Percentiles rank a stretch among this genome's conserved stretches.
Conservation (phyloP, 2,888 invertebrate genomes). For the Melangyna quadrimaculata region DNA sequence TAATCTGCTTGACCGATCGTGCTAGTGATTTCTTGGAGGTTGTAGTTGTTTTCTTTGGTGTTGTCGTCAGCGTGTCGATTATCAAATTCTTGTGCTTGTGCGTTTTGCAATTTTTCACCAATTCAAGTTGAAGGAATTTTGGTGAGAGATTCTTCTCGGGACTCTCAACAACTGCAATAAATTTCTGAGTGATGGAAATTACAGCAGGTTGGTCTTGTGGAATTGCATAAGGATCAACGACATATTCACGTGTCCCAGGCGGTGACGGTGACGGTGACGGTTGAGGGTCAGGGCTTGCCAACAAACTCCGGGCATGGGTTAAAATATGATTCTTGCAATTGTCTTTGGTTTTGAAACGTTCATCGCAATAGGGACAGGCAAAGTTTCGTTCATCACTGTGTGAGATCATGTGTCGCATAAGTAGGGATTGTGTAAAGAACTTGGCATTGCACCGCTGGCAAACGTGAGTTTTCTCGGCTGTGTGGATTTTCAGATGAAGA, state of each 20-base stretch:
- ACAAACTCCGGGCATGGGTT: constrained; percentile 52
- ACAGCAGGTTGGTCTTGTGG: neutral
- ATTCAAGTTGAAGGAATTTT: constrained; percentile 53
- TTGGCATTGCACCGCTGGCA: constrained; percentile 68
- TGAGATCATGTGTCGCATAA: constrained; percentile 68
- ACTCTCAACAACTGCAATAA: constrained; percentile 49
- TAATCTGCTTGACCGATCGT: constrained; percentile 33
- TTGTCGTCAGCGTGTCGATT: constrained; percentile 33
- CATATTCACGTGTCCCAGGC: neutral
- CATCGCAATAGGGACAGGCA: constrained; percentile 69
- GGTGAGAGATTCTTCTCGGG: constrained; percentile 33
- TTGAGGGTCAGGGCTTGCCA: constrained; percentile 40
- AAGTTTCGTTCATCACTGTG: constrained; percentile 68
- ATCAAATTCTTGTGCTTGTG: constrained; percentile 51
- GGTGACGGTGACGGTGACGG: neutral
- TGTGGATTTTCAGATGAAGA: constrained; percentile 71
- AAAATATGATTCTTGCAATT: constrained; percentile 68
- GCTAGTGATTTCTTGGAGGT: constrained; percentile 33
- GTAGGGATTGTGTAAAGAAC: constrained; percentile 64
- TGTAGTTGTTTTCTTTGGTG: constrained; percentile 26
- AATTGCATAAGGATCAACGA: neutral
- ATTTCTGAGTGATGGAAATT: neutral
- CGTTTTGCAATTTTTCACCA: constrained; percentile 50
- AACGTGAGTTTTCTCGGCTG: constrained; percentile 50
- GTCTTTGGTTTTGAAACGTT: constrained; percentile 64